A percentile compares a stretch with the other conserved stretches of the same genome.
Evolutionary conservation across 2,888 invertebrate genomes (phyloP).

Genomic region (Merodon equestris): DNA sequence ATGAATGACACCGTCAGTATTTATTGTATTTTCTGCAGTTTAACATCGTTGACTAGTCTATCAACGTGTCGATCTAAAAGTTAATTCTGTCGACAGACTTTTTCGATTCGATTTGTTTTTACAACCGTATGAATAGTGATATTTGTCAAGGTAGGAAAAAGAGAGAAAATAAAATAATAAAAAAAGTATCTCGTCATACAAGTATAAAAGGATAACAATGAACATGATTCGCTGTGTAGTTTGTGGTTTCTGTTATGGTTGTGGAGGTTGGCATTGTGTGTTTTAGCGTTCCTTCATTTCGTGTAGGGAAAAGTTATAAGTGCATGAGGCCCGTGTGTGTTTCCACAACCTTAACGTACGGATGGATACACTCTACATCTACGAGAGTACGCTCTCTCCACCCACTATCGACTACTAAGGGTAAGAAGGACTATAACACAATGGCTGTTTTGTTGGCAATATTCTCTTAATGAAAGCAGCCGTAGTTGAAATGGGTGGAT

Average conservation of each 20-base stretch:
- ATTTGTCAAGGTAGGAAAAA: slow-evolving; percentile 36
- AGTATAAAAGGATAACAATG: slow-evolving; percentile 63
- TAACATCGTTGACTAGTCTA: slow-evolving; percentile 45
- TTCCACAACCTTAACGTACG: slow-evolving; percentile 50
- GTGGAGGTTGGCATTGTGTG: slow-evolving; percentile 66
- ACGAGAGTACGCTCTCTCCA: slow-evolving; percentile 27
- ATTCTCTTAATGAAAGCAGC: slow-evolving; percentile 67
- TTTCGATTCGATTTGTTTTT: too few species aligned
- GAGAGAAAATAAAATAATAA: slow-evolving; percentile 2
- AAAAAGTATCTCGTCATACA: slow-evolving; percentile 28
- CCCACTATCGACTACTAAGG: slow-evolving; percentile 20
- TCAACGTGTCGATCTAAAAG: slow-evolving; percentile 22
- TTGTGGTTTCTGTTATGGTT: slow-evolving; percentile 65
- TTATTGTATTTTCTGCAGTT: slow-evolving; percentile 55
- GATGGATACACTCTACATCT: slow-evolving; percentile 52
- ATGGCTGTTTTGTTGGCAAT: slow-evolving; percentile 68
- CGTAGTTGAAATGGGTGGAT: slow-evolving; percentile 63
- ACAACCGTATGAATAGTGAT: slow-evolving; percentile 9
- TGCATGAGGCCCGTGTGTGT: slow-evolving; percentile 52
- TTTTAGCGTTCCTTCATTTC: slow-evolving; percentile 63
- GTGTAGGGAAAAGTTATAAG: slow-evolving; percentile 64
- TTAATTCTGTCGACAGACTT: slow-evolving; percentile 3
- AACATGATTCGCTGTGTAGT: slow-evolving; percentile 68
- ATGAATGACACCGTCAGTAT: slow-evolving; percentile 58
- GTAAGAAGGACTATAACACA: slow-evolving; percentile 62